Conservation (phyloP, 2,113 vertebrate species). For the Saccopteryx bilineata region DNA sequence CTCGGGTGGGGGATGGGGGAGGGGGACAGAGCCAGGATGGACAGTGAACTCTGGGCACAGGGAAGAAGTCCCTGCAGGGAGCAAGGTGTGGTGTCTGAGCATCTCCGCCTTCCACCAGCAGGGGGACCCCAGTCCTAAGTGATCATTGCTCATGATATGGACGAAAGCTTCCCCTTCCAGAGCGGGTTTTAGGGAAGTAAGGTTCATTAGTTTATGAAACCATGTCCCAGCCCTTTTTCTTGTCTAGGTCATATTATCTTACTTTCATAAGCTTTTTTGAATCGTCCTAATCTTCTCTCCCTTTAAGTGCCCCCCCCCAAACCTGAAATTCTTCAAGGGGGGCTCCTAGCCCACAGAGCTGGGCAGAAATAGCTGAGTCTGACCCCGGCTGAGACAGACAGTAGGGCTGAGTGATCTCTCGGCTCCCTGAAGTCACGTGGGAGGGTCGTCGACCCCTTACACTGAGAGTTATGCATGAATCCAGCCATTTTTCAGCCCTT, state of each 20-base stretch:
- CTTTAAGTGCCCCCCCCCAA: not conserved
- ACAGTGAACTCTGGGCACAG: accelerated
- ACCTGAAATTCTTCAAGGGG: not conserved
- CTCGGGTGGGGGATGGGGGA: not conserved
- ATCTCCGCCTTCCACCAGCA: constrained; percentile 43
- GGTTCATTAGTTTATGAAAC: not conserved
- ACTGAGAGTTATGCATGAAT: not conserved
- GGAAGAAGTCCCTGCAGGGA: not conserved
- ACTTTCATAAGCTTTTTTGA: not conserved
- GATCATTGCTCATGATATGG: accelerated
- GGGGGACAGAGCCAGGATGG: not conserved
- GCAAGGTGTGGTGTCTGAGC: not conserved
- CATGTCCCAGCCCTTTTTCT: not conserved
- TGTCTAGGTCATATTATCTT: not conserved
- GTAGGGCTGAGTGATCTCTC: accelerated
- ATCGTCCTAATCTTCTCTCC: not conserved
- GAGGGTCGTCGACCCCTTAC: not conserved
- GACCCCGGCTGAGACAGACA: not conserved
- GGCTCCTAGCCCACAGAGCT: not conserved
- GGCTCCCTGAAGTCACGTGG: not conserved
- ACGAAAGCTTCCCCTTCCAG: accelerated
- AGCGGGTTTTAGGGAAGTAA: not conserved
- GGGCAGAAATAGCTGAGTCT: not conserved
- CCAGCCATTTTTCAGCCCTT: not conserved
- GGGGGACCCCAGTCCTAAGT: constrained; percentile 71